A percentile compares a stretch with the other conserved stretches of the same genome.
Conservation (phyloP, 2,888 invertebrate genomes). For the Zaprionus lineosus region DNA sequence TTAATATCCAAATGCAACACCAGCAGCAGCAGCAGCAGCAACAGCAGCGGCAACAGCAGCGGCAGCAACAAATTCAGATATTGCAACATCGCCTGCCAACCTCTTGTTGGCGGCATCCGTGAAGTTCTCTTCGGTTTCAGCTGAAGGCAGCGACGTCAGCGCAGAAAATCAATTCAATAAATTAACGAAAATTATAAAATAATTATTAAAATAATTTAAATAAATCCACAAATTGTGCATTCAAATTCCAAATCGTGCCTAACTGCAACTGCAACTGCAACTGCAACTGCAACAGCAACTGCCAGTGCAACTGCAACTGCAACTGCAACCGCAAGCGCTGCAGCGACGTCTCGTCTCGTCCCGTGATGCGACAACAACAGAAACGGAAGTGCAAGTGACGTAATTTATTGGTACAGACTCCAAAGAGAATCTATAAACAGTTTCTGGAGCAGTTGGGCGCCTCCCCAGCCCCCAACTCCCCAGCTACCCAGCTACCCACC, state of each 20-base stretch:
- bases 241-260: slow-evolving; percentile 75
- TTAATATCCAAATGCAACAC: slow-evolving; percentile 23
- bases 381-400: slow-evolving; percentile 78
- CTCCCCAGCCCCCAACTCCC: slow-evolving; percentile 2
- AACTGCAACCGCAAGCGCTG: slow-evolving; percentile 44
- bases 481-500: slow-evolving; percentile 2
- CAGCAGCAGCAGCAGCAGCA: slow-evolving; percentile 11
- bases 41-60: slow-evolving; percentile 8
- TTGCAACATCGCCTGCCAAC: slow-evolving; percentile 68
- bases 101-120: slow-evolving; percentile 42
- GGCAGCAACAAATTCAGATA: slow-evolving; percentile 38
- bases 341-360: slow-evolving; percentile 1
- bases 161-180: slow-evolving; percentile 18
- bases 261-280: slow-evolving; percentile 53
- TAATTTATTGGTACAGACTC: slow-evolving; percentile 66
- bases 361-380: slow-evolving; percentile 34
- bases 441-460: slow-evolving; percentile 45
- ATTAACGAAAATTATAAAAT: slow-evolving; percentile 22
- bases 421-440: slow-evolving; percentile 24
- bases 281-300: slow-evolving; percentile 54
- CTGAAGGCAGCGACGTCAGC: slow-evolving; percentile 35
- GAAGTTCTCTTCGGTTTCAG: slow-evolving; percentile 72
- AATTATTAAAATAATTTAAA: slow-evolving; percentile 16
- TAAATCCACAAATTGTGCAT: slow-evolving; percentile 55
- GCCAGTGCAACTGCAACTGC: slow-evolving; percentile 33